Conservation (phyloP, 2,113 vertebrate genomes). For the Sciurus niger region DNA sequence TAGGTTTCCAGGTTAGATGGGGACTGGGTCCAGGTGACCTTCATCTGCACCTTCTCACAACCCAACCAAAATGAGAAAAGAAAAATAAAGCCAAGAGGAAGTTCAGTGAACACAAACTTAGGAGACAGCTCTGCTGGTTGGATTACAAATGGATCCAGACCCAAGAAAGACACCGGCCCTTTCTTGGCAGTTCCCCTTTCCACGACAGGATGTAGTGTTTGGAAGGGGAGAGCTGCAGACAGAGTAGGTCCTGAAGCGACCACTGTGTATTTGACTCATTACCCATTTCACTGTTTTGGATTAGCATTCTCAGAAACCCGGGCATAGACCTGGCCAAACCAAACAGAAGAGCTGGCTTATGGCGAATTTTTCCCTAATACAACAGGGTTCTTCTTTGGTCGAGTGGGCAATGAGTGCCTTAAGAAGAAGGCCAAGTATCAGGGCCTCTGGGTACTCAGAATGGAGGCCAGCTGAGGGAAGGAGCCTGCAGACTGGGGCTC, state of each 20-base stretch:
- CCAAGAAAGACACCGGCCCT: conserved; percentile 18
- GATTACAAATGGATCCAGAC: conserved; percentile 29
- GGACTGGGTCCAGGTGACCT: conserved; percentile 13
- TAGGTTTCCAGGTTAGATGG: conserved; percentile 43
- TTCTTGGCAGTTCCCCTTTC: conserved; percentile 27
- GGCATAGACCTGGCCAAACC: conserved; percentile 43
- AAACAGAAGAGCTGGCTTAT: conserved; percentile 43
- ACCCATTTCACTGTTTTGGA: conserved; percentile 56
- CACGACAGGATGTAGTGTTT: conserved; percentile 58
- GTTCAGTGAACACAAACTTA: conserved; percentile 48
- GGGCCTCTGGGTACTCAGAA: not conserved
- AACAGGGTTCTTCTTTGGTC: not conserved
- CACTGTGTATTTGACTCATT: conserved; percentile 4
- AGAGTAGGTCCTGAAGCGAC: not conserved
- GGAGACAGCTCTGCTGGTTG: conserved; percentile 35
- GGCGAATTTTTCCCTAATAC: not conserved
- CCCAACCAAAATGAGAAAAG: conserved; percentile 59
- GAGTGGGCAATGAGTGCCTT: not conserved
- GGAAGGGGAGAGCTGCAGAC: conserved; percentile 57
- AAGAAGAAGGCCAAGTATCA: not conserved
- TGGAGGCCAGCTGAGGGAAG: not conserved
- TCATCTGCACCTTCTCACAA: conserved; percentile 30
- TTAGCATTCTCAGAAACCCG: not conserved
- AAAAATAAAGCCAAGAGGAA: conserved; percentile 59
- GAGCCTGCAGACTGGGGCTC: not conserved